These are phyloP conservation scores for Anas platyrhynchos DNA, from an alignment of 2,113 vertebrate genomes.

Conservation along the genomic window DNA sequence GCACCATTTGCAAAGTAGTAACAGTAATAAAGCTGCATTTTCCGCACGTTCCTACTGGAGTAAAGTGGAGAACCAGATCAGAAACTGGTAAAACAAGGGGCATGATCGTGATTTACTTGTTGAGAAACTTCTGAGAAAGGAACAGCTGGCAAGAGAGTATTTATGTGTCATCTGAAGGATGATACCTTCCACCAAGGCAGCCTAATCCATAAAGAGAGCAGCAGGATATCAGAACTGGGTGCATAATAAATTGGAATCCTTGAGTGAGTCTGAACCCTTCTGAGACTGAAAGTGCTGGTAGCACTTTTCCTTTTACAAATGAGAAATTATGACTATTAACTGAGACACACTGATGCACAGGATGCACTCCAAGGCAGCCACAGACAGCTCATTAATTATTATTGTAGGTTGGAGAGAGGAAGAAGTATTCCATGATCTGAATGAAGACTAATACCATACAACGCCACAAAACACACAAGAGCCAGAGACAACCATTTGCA, in stretches of 20 bases:
- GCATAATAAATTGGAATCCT: slow-evolving; percentile 61
- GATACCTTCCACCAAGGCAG: slow-evolving; percentile 45
- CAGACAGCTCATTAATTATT: slow-evolving; percentile 59
- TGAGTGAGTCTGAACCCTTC: slow-evolving; percentile 54
- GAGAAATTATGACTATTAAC: slow-evolving; percentile 69
- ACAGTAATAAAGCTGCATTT: background rate
- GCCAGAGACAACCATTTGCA: background rate
- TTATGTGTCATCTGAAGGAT: slow-evolving; percentile 51
- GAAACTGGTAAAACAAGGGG: background rate
- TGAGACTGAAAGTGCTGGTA: slow-evolving; percentile 21
- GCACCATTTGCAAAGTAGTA: background rate
- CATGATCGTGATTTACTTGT: background rate
- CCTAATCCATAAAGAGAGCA: slow-evolving; percentile 52
- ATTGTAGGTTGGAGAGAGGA: slow-evolving; percentile 45
- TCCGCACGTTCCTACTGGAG: background rate
- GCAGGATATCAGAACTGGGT: slow-evolving; percentile 46
- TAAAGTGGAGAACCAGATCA: background rate
- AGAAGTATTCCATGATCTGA: slow-evolving; percentile 42
- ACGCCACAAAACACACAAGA: background rate
- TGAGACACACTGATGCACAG: slow-evolving; percentile 53
- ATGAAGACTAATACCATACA: slow-evolving; percentile 27
- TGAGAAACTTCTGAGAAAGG: slow-evolving; percentile 29
- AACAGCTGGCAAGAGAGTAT: slow-evolving; percentile 56
- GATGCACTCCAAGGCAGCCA: slow-evolving; percentile 66
- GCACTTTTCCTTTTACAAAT: slow-evolving; percentile 55